Conservation (phyloP, 2,797 vertebrate genomes). For the Cephalopachus bancanus region DNA sequence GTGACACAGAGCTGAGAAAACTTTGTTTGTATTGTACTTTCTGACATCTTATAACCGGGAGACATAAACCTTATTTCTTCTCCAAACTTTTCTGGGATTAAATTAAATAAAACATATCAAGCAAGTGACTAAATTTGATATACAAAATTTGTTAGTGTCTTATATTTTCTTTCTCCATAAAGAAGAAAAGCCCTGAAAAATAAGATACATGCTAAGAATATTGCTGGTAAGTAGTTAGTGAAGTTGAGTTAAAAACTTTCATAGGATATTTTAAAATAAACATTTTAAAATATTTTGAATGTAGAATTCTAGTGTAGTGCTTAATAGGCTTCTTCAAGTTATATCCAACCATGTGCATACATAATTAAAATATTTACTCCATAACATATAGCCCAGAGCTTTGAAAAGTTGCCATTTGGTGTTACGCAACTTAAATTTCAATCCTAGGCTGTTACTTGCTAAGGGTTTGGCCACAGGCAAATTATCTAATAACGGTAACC, state of each 20-base stretch:
- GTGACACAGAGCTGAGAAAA: background rate
- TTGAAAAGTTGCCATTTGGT: background rate
- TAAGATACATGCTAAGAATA: background rate
- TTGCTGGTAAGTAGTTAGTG: background rate
- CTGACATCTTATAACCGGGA: background rate
- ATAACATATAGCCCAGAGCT: background rate
- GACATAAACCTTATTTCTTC: no score
- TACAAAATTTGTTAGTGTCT: no score
- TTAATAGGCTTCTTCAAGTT: background rate
- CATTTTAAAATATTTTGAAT: background rate
- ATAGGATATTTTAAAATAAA: background rate
- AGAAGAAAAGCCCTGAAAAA: background rate
- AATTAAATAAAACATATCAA: no score
- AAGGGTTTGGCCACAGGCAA: background rate
- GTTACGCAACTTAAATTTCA: background rate
- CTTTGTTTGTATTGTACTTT: background rate
- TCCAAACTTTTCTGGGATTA: no score
- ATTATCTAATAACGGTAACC: background rate
- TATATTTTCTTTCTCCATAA: no score
- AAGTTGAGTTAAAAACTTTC: background rate
- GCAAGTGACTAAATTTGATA: no score
- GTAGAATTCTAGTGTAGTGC: background rate
- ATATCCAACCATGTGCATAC: background rate
- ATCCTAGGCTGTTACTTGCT: background rate
- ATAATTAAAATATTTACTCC: constrained; percentile 18